phyloP scores from a whole-genome alignment of 2,113 vertebrate species.

The Clarias batrachus region DNA sequence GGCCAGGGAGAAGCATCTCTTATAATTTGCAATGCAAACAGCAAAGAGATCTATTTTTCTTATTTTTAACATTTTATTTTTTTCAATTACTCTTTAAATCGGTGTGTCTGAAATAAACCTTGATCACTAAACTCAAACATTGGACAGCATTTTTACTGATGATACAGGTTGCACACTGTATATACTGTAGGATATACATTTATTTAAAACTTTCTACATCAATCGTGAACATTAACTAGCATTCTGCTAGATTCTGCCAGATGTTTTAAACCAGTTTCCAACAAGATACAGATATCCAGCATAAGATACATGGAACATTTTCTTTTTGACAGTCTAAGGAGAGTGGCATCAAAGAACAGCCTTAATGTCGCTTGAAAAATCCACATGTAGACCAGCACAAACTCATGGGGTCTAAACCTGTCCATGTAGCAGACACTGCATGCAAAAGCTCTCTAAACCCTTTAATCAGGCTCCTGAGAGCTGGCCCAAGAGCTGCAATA shows the following conservation, averaged over 20 bases:
- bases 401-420: slow-evolving; percentile 32
- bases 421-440: slow-evolving; percentile 31
- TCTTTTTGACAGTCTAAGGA: slow-evolving; percentile 1
- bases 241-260: neutral
- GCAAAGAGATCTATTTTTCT: neutral
- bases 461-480: slow-evolving; percentile 48
- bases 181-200: neutral
- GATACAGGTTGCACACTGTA: neutral
- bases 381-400: slow-evolving; percentile 7
- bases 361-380: slow-evolving; percentile 1
- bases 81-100: neutral
- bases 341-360: slow-evolving; percentile 10
- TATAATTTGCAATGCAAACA: neutral
- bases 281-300: neutral
- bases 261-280: neutral
- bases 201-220: neutral
- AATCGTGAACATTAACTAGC: neutral
- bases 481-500: slow-evolving; percentile 42
- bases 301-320: neutral
- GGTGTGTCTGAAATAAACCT: neutral
- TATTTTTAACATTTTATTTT: too few species aligned
- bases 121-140: neutral
- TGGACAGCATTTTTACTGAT: neutral
- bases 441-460: slow-evolving; percentile 43
- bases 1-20: neutral